Conservation (phyloP, 2,113 vertebrate species). For the Rousettus leschenaultii region DNA sequence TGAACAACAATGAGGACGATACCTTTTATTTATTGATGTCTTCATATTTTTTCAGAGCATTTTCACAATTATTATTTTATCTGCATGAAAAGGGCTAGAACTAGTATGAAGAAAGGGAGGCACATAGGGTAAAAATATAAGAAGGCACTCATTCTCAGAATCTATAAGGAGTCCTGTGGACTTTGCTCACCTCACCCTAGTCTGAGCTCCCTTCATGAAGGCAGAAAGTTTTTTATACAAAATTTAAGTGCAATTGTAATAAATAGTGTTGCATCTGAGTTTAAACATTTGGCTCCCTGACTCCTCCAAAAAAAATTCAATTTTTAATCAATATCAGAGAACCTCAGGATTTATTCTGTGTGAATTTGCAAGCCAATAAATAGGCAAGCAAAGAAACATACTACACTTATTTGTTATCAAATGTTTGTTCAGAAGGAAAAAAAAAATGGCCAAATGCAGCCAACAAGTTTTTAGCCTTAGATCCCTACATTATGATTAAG, state of each 20-base stretch:
- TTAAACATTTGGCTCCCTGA: not conserved
- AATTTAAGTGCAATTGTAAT: not conserved
- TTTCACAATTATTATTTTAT: not conserved
- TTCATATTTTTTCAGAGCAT: not conserved
- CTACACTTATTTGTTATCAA: not conserved
- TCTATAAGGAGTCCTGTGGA: rapidly evolving
- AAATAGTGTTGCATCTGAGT: not conserved
- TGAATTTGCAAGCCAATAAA: conserved; percentile 12
- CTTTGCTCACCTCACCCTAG: rapidly evolving
- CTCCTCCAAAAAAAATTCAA: not conserved
- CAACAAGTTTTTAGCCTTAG: not conserved
- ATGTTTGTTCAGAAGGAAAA: not conserved
- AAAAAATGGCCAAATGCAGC: not conserved
- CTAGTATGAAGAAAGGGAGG: not conserved
- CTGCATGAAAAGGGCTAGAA: not conserved
- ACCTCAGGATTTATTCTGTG: not conserved
- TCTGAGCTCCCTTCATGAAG: rapidly evolving
- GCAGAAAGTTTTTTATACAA: not conserved
- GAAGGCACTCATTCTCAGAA: not conserved
- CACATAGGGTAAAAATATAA: not conserved
- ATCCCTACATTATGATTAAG: not conserved
- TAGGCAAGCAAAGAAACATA: not conserved
- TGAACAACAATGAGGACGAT: not conserved
- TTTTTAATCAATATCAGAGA: not conserved
- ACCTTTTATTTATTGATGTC: not conserved